phyloP scores from a whole-genome alignment of 2,113 vertebrate species.

The Dromiciops gliroides region DNA sequence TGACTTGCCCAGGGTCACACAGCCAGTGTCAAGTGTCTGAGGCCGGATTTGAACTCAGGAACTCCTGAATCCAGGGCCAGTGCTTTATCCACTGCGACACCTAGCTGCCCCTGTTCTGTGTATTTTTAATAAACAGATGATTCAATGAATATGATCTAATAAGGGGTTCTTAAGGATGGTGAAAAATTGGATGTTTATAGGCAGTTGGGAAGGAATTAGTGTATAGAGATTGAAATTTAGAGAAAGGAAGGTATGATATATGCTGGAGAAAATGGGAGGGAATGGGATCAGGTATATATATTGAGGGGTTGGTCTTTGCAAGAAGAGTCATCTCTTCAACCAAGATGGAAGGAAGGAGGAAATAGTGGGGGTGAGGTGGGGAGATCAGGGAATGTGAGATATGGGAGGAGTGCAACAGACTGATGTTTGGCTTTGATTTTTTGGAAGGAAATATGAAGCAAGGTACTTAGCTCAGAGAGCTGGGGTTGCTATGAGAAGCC shows the following conservation, averaged over 20 bases:
- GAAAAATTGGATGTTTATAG: background rate
- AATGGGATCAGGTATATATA: no score
- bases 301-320: background rate
- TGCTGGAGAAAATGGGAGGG: no score
- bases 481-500: background rate
- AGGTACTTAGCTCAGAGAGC: background rate
- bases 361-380: no score
- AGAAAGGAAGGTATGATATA: no score
- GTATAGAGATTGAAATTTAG: no score
- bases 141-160: background rate
- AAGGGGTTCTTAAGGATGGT: background rate
- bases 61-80: no score
- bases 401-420: background rate
- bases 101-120: no score
- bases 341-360: background rate
- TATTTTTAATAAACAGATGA: background rate
- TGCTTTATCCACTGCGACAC: no score
- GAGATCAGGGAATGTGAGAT: background rate
- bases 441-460: background rate
- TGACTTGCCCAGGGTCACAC: no score
- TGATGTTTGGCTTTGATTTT: background rate
- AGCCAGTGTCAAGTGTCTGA: no score
- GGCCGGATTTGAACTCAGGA: no score
- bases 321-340: background rate
- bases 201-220: background rate